Conservation (phyloP, 2,113 vertebrate species). For the Entosphenus tridentatus region DNA sequence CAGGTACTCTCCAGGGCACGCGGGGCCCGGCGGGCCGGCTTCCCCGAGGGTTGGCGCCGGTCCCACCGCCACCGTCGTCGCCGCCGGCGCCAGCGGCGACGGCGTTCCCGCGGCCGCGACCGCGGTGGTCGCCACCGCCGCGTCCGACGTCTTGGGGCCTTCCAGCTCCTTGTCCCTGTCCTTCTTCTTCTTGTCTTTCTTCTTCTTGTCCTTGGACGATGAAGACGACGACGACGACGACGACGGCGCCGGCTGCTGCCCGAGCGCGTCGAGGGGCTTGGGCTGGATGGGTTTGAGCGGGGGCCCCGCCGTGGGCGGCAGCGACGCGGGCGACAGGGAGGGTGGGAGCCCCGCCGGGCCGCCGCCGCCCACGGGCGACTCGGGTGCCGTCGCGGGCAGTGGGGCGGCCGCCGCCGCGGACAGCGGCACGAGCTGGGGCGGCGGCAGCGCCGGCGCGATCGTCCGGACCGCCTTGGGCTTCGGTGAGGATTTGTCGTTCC, state of each 20-base stretch:
- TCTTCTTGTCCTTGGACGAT: slow-evolving; percentile 52
- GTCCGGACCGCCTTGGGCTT: slow-evolving; percentile 66
- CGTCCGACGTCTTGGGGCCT: slow-evolving; percentile 41
- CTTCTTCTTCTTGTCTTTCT: slow-evolving; percentile 71
- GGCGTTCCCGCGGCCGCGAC: background rate
- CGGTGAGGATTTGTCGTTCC: slow-evolving; percentile 43
- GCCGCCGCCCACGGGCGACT: slow-evolving; percentile 20
- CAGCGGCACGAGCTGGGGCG: slow-evolving; percentile 22
- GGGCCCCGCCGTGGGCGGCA: slow-evolving; percentile 59
- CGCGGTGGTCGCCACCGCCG: background rate
- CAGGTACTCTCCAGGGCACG: slow-evolving; percentile 34
- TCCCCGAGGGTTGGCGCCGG: background rate
- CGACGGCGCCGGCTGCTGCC: slow-evolving; percentile 14
- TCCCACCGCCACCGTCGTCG: background rate
- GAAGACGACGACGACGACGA: too few relatives aligned
- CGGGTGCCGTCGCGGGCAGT: slow-evolving; percentile 13
- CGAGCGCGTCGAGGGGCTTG: slow-evolving; percentile 50
- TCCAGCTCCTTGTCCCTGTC: slow-evolving; percentile 57
- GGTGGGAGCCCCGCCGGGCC: slow-evolving; percentile 1
- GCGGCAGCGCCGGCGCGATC: slow-evolving; percentile 42
- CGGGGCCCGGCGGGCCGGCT: too few relatives aligned
- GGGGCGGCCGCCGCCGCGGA: slow-evolving; percentile 64
- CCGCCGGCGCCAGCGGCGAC: background rate
- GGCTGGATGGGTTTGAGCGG: slow-evolving; percentile 85
- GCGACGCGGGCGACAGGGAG: background rate